phyloP scores from a whole-genome alignment of 2,888 invertebrate genomes.

The Bellardia pandia region DNA sequence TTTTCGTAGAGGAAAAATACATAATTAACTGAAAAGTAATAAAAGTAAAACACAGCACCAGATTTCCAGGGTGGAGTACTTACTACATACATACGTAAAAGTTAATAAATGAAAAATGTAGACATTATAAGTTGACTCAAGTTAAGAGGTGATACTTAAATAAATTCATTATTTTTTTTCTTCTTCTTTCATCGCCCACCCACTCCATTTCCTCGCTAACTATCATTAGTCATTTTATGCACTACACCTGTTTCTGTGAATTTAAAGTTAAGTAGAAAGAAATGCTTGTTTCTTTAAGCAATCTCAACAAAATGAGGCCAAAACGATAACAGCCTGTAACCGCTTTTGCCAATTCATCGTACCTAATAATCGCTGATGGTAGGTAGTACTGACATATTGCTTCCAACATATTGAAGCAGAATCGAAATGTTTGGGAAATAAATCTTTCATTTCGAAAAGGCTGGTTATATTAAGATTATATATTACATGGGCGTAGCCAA shows the following conservation, averaged over 20 bases:
- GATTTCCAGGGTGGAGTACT: not conserved
- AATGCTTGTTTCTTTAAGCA: no score
- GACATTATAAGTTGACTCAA: slow-evolving; percentile 42
- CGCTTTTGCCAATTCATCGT: no score
- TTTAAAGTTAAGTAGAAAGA: not conserved
- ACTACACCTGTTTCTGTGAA: slow-evolving; percentile 17
- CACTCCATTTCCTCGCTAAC: not conserved
- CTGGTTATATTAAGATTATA: no score
- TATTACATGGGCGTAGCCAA: no score
- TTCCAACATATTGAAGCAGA: no score
- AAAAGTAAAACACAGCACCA: slow-evolving; percentile 12
- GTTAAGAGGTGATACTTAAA: slow-evolving; percentile 31
- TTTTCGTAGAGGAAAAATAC: slow-evolving; percentile 12
- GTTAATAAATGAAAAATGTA: not conserved
- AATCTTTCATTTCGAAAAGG: no score
- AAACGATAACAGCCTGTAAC: no score
- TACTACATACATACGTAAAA: not conserved
- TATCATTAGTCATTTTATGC: not conserved
- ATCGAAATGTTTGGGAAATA: no score
- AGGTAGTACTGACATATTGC: no score
- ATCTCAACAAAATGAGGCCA: no score
- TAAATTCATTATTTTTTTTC: not conserved
- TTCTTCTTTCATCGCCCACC: not conserved
- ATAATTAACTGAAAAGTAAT: slow-evolving; percentile 36
- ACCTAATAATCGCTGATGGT: no score